A percentile compares a stretch with the other conserved stretches of the same genome.
These are phyloP conservation scores for Petrolisthes cinctipes DNA, from an alignment of 2,888 invertebrate species.

Conservation along the genomic window DNA sequence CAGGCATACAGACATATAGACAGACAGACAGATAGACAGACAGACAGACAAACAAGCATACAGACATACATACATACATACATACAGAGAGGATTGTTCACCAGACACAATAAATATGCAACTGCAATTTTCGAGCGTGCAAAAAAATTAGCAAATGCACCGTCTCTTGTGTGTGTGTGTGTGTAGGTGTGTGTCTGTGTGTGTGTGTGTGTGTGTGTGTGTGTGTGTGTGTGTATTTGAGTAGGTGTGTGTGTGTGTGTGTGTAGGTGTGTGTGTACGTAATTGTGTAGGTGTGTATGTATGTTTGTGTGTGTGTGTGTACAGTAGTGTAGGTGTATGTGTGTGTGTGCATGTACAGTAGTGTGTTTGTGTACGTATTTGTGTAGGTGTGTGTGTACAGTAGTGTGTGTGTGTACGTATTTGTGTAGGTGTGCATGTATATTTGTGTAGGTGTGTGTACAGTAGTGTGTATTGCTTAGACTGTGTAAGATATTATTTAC, in stretches of 20 bases:
- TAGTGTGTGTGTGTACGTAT: neutral
- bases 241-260: constrained; percentile 15
- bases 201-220: constrained; percentile 12
- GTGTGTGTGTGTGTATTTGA: constrained; percentile 2
- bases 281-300: constrained; percentile 5
- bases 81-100: neutral
- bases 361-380: constrained; percentile 27
- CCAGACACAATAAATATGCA: neutral
- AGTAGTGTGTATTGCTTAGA: neutral
- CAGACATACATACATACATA: too few species aligned
- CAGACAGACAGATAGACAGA: too few species aligned
- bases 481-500: neutral
- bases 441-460: neutral
- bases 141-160: neutral
- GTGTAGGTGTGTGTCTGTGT: neutral
- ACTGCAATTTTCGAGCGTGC: neutral
- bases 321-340: neutral
- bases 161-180: neutral
- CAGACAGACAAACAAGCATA: too few species aligned
- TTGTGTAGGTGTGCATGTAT: neutral
- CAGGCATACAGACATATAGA: too few species aligned
- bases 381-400: constrained; percentile 23
- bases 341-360: constrained; percentile 23
- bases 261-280: constrained; percentile 15
- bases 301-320: constrained; percentile 22